These are phyloP conservation scores for Myrmecobius fasciatus DNA, from an alignment of 2,113 vertebrate species.

Conservation along the genomic window DNA sequence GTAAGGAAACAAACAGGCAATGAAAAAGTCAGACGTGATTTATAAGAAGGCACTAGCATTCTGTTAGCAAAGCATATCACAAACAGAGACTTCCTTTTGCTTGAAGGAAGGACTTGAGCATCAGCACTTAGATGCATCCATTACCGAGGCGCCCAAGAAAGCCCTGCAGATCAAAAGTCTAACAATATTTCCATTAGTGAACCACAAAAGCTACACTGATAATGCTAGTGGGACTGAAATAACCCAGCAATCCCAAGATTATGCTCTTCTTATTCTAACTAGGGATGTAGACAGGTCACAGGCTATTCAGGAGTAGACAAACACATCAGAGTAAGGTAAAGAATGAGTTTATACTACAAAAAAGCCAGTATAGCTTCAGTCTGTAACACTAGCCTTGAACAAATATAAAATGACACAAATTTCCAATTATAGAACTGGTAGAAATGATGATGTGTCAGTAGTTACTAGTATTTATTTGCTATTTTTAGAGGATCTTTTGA, in stretches of 20 bases:
- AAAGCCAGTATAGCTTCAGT: conserved; percentile 12
- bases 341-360: conserved; percentile 31
- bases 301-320: neutral
- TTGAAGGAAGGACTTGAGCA: conserved; percentile 33
- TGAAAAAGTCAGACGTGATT: conserved; percentile 17
- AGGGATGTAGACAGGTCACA: conserved; percentile 43
- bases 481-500: neutral
- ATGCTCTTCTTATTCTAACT: conserved; percentile 49
- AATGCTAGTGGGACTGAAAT: conserved; percentile 7
- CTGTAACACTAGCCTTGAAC: conserved; percentile 39
- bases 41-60: conserved; percentile 1
- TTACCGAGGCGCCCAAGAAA: conserved; percentile 24
- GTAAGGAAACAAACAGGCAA: conserved; percentile 11
- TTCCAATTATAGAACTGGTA: neutral
- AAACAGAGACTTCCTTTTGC: neutral
- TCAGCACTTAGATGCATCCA: conserved; percentile 22
- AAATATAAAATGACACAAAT: conserved; percentile 31
- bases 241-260: conserved; percentile 56
- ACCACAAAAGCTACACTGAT: conserved; percentile 63
- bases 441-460: conserved; percentile 36
- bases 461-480: neutral
- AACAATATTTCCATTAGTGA: conserved; percentile 59
- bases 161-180: conserved; percentile 33
- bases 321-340: neutral
- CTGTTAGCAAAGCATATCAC: neutral